Conservation (phyloP, 2,888 invertebrate species). For the Lepidocyrtinus sp. region DNA sequence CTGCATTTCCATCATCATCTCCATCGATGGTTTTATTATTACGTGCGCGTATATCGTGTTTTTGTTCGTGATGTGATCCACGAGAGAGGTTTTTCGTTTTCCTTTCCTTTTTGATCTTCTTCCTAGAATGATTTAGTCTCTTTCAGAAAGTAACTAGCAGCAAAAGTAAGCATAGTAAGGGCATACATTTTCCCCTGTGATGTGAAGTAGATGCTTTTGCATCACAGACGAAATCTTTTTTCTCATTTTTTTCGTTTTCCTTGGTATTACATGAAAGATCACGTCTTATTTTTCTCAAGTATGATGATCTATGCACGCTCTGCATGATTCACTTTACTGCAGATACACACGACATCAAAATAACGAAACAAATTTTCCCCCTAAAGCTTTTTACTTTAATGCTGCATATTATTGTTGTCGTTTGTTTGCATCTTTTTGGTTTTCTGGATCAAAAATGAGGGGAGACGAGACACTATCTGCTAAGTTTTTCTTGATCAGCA, state of each 20-base stretch:
- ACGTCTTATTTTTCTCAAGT: slow-evolving; percentile 38
- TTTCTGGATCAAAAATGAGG: background rate
- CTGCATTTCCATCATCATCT: background rate
- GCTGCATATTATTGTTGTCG: background rate
- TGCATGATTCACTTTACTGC: slow-evolving; percentile 26
- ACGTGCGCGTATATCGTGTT: slow-evolving; percentile 19
- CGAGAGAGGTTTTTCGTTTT: slow-evolving; percentile 15
- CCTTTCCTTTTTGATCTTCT: background rate
- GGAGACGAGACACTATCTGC: background rate
- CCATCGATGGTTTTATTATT: background rate
- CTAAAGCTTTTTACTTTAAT: background rate
- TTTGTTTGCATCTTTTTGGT: background rate
- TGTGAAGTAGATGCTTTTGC: background rate
- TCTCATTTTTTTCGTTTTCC: slow-evolving; percentile 41
- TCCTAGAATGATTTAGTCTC: background rate
- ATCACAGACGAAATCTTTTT: slow-evolving; percentile 17
- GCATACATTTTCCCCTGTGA: background rate
- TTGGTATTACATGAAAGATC: slow-evolving; percentile 47
- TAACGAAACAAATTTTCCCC: background rate
- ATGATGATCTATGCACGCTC: slow-evolving; percentile 14
- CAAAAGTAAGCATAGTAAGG: background rate
- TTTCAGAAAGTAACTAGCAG: background rate
- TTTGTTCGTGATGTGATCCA: slow-evolving; percentile 40
- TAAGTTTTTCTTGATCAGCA: background rate
- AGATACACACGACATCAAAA: background rate